Evolutionary conservation across 2,113 vertebrate species (phyloP), one percentile per base, ranked within the genome.

Genomic region (Steatornis caripensis): DNA sequence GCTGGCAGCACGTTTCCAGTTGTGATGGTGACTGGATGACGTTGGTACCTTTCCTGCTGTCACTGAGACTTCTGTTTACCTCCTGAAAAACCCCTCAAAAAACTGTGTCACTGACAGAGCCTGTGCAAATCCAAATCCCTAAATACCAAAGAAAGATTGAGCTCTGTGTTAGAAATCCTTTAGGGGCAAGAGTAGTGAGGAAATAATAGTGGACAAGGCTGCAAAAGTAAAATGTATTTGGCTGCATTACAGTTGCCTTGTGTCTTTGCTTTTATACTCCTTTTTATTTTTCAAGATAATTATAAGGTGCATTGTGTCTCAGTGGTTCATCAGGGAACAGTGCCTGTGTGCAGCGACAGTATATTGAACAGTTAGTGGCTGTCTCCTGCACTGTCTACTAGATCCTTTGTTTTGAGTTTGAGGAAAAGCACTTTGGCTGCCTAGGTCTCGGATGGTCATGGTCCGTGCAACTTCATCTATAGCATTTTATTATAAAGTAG

Each of bases 51-150:
- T 82, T 62, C 34, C 17, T 46, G 11, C 26, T 49, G 30, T n/a
- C 51, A 55, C 11, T 20, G 12, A 75, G 61, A 49, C n/a, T 81
- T 55, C 43, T 84, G 12, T 68, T 70, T 74, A 75, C 8, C 45
- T 3, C 15, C 11, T 1, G 0, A 30, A 45, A 41, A 1, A 1
- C 2, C 3, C 11, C 37, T 46, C 24, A n/a, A 80, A 84, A 46
- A 1, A 0, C 8, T 68, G 16, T 20, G 36, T 4, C 43, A 41
- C 34, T 72, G 58, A 32, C 17, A 53, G 58, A 79, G 22, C 4
- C 22, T 57, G 36, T 45, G 26, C 14, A 87, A 88, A 80, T 62
- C 26, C 26, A 85, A 90, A 85, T 34, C 32, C 29, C 18, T 48
- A 30, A 64, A 68, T 58, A 54, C 7, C 26, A 87, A 58, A 60